A percentile compares a stretch with the other conserved stretches of the same genome.
phyloP scores from a whole-genome alignment of 2,797 vertebrate species.

The Huso huso region DNA sequence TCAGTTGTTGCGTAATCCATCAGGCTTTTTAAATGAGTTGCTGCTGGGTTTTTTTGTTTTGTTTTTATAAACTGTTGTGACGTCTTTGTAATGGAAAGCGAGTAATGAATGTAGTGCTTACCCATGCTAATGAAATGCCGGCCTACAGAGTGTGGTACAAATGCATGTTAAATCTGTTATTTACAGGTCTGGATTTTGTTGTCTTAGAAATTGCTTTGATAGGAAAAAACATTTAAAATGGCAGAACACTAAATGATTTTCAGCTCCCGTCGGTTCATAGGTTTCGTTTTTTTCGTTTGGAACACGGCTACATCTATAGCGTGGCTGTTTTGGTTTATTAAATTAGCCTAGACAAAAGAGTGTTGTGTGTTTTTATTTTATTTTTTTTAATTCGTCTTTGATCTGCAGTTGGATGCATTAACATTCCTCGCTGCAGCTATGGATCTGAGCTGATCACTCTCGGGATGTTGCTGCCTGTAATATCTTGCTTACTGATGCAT shows the following conservation, averaged over 20 bases:
- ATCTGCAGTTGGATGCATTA: slow-evolving; percentile 44
- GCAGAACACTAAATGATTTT: too few species aligned
- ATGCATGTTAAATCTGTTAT: too few species aligned
- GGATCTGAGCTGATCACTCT: slow-evolving; percentile 46
- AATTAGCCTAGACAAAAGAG: slow-evolving; percentile 13
- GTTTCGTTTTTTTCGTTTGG: too few species aligned
- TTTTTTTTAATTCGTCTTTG: slow-evolving; percentile 17
- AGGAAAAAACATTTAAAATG: too few species aligned
- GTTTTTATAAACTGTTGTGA: slow-evolving; percentile 30
- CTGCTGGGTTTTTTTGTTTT: slow-evolving; percentile 13
- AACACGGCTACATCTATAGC: slow-evolving; percentile 2
- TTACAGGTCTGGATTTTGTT: too few species aligned
- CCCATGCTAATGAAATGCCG: slow-evolving; percentile 53
- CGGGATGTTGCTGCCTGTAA: slow-evolving; percentile 42
- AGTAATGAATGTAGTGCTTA: slow-evolving; percentile 58
- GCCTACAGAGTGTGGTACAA: too few species aligned
- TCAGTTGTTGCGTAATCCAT: too few species aligned
- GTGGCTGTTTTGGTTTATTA: slow-evolving; percentile 11
- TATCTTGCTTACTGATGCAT: slow-evolving; percentile 54
- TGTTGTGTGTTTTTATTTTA: slow-evolving; percentile 12
- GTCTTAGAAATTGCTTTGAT: too few species aligned
- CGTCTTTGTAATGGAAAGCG: slow-evolving; percentile 45
- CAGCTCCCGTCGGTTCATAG: too few species aligned
- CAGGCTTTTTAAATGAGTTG: background rate
- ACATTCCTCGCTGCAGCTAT: slow-evolving; percentile 46